Conservation (phyloP, 1,140 invertebrate genomes). For the Polypedilum vanderplanki region DNA sequence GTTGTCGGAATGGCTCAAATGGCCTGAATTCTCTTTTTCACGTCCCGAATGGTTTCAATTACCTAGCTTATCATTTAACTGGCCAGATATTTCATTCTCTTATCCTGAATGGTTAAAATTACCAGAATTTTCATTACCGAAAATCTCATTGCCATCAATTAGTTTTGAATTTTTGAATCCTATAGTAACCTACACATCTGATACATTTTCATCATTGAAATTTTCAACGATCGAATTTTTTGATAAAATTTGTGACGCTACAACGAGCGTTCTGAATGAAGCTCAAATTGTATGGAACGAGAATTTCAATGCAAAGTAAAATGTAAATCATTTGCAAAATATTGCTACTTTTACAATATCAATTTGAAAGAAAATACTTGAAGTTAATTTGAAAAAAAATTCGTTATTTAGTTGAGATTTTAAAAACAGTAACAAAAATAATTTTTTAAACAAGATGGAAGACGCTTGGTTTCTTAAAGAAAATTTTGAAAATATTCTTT, state of each 20-base stretch:
- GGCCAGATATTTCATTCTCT: neutral
- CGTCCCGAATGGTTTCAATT: neutral
- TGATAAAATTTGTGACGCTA: neutral
- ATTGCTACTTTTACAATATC: neutral
- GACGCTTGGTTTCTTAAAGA: too few species aligned
- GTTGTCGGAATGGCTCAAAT: neutral
- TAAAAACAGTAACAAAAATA: neutral
- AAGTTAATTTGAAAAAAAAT: neutral
- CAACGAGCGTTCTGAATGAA: neutral
- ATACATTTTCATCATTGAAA: neutral
- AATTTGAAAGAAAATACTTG: neutral
- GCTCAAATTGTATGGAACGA: conserved; percentile 21
- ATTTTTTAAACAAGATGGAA: neutral
- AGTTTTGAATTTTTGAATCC: neutral
- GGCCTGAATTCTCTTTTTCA: neutral
- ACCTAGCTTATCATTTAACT: neutral
- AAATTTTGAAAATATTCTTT: too few species aligned
- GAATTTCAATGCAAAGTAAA: conserved; percentile 12
- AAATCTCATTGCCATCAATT: conserved; percentile 9
- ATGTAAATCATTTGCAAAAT: neutral
- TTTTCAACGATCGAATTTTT: neutral
- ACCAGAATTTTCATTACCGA: neutral
- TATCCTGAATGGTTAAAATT: neutral
- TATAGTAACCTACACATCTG: neutral
- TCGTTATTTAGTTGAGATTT: too few species aligned